A percentile compares a stretch with the other conserved stretches of the same genome.
Evolutionary conservation across 2,888 invertebrate species (phyloP).

Genomic region (Labia minor): DNA sequence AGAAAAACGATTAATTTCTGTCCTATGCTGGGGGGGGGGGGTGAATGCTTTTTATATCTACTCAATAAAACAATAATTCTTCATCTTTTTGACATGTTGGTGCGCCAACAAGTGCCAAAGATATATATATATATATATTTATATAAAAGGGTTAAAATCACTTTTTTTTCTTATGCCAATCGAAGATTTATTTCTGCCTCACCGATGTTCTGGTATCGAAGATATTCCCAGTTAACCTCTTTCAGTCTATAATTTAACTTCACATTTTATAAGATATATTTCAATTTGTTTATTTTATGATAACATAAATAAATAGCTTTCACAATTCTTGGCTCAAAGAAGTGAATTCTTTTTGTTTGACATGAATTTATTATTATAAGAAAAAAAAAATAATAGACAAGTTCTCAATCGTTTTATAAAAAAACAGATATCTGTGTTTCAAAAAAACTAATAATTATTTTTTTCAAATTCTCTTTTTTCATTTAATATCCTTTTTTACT

Average conservation of each 20-base stretch:
- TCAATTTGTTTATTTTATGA: background rate
- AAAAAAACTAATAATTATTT: too few species aligned
- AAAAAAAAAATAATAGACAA: background rate
- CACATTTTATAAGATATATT: background rate
- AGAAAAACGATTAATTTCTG: background rate
- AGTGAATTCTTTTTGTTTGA: background rate
- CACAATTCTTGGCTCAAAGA: background rate
- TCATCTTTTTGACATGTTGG: background rate
- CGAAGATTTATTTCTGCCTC: background rate
- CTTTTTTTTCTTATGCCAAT: background rate
- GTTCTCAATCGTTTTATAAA: too few species aligned
- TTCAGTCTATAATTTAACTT: background rate
- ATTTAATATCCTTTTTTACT: too few species aligned
- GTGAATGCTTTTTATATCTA: background rate
- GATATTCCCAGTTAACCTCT: background rate
- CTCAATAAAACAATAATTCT: constrained; percentile 13
- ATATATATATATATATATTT: background rate
- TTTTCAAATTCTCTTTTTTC: too few species aligned
- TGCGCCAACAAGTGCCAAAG: background rate
- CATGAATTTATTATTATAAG: background rate
- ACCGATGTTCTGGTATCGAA: background rate
- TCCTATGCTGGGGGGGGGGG: background rate
- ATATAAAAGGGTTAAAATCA: background rate
- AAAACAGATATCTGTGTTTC: too few species aligned
- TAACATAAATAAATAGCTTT: background rate